These are phyloP conservation scores for Isaurus tuberculatus DNA, from an alignment of 92 coral and sea anemone genomes.

Conservation along the genomic window DNA sequence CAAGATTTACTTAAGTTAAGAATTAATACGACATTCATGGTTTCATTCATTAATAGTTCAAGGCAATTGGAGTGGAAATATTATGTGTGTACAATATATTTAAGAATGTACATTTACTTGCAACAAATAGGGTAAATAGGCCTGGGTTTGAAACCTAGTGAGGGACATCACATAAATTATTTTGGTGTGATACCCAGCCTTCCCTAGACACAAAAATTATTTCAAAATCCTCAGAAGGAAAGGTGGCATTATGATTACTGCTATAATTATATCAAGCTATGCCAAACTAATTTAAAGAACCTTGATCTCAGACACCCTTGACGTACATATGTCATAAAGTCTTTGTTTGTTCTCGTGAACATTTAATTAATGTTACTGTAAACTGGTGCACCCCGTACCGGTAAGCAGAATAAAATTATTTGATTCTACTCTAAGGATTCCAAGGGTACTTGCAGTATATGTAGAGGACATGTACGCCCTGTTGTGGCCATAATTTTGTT, in stretches of 20 bases:
- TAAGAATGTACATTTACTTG: not conserved
- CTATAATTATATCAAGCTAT: not conserved
- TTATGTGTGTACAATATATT: slow-evolving; percentile 19
- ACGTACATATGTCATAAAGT: not conserved
- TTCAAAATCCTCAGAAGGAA: not conserved
- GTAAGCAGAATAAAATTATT: slow-evolving; percentile 1
- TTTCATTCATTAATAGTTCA: slow-evolving; percentile 8
- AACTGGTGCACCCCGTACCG: not conserved
- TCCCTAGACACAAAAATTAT: not conserved
- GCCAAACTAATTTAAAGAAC: not conserved
- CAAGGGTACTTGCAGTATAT: not conserved
- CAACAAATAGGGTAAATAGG: slow-evolving; percentile 13
- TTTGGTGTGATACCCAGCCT: too few species aligned
- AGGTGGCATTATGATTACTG: too few species aligned
- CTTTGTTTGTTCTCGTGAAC: not conserved
- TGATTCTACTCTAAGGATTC: slow-evolving; percentile 10
- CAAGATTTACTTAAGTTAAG: not conserved
- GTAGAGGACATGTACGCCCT: not conserved
- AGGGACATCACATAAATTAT: too few species aligned
- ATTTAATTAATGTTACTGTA: not conserved
- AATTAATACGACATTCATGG: not conserved
- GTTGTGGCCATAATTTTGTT: not conserved
- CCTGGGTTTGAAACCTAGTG: not conserved
- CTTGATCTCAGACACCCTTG: not conserved
- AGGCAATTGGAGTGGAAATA: slow-evolving; percentile 8